These are phyloP conservation scores for Gallinago undulata DNA, from an alignment of 2,113 vertebrate species.

Conservation along the genomic window DNA sequence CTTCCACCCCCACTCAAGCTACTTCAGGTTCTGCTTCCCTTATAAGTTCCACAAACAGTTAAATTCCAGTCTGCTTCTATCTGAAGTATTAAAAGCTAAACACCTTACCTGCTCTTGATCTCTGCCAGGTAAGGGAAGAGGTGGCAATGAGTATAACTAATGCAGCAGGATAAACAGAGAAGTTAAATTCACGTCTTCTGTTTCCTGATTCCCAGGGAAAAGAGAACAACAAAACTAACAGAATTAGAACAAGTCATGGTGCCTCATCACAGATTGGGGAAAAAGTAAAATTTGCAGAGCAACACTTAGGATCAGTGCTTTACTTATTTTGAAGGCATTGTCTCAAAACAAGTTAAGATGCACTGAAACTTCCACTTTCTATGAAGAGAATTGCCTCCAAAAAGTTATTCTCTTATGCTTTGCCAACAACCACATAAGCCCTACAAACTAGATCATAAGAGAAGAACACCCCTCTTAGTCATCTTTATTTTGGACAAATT, in stretches of 20 bases:
- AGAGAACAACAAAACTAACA: not conserved
- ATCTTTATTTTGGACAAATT: not conserved
- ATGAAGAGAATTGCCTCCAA: not conserved
- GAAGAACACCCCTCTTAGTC: not conserved
- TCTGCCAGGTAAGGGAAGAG: not conserved
- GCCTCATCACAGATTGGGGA: not conserved
- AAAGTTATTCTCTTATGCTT: not conserved
- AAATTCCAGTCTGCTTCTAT: not conserved
- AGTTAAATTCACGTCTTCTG: not conserved
- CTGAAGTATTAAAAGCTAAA: not conserved
- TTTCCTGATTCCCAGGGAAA: not conserved
- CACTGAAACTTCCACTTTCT: not conserved
- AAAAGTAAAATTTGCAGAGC: not conserved
- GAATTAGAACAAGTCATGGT: not conserved
- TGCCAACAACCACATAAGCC: not conserved
- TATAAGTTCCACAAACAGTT: not conserved
- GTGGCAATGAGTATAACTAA: not conserved
- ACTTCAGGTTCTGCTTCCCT: not conserved
- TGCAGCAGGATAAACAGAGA: not conserved
- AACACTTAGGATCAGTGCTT: rapidly evolving
- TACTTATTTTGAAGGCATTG: not conserved
- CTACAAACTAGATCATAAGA: not conserved
- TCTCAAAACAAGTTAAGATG: not conserved
- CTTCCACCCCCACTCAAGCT: rapidly evolving
- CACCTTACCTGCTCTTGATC: not conserved